Evolutionary conservation across 2,888 invertebrate species (phyloP), one percentile per base, ranked within the genome.

Genomic region (Odiellus spinosus): DNA sequence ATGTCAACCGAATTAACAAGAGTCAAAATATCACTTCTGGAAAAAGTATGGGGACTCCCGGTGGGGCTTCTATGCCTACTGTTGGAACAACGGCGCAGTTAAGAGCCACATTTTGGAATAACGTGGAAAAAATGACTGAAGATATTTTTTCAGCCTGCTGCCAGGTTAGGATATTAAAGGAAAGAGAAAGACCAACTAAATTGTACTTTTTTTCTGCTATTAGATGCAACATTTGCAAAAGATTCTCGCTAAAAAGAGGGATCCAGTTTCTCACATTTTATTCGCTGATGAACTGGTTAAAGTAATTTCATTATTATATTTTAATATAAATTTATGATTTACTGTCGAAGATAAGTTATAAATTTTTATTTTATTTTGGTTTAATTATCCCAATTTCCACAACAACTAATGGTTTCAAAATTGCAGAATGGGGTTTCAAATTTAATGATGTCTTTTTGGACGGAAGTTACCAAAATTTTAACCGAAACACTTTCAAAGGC

Each of bases 51-150:
- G 26, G 26, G 8, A 26, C 26, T 8, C 26, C 26, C 8, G 78
- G 78, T 3, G 65, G 75, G 59, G 73, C 76, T 1, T 67, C 73
- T 33, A 68, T 75, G 59, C 74, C 75, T 6, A 66, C 72, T 1
- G 67, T 71, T 36, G 73, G 73, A 8, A 72, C 73, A 53, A 70
- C 72, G 8, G 70, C 73, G 20, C 69, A 74, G 44, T 73, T 78
- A 57, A 66, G 78, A 51, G 73, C 71, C 36, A 72, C 81, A 60
- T 73, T 93, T 4, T 93, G 91, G 90, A 78, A 80, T 51, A 86
- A 85, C 58, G 74, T 93, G 59, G 88, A 91, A 61, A 82, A 80
- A 65, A 68, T 86, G 8, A 82, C 88, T 61, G 81, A 82, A 60
- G 76, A 77, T 49, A 64, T 70, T 40, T 64, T 64, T 52, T 59